Evolutionary conservation across 2,888 invertebrate genomes (phyloP).

Genomic region (Smittia aterrima): DNA sequence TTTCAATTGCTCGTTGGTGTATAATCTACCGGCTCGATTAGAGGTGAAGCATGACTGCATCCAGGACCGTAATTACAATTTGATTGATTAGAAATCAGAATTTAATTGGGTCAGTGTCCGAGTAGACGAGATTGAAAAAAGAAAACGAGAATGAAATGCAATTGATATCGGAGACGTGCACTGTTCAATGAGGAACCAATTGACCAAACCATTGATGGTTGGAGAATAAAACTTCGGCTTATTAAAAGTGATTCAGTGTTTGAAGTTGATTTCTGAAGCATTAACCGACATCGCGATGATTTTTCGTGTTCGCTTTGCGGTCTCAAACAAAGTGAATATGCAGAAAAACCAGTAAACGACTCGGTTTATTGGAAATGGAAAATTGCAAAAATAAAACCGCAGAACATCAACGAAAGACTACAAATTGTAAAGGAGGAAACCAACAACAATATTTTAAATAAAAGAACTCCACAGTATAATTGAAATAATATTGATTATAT

Average conservation of each 20-base stretch:
- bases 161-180: not conserved
- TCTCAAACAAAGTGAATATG: no score
- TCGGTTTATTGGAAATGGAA: no score
- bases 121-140: not conserved
- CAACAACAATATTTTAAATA: slow-evolving; percentile 14
- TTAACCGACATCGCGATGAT: no score
- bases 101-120: slow-evolving; percentile 37
- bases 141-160: not conserved
- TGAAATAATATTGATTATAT: slow-evolving; percentile 42
- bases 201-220: not conserved
- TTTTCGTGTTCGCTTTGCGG: no score
- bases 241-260: no score
- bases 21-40: not conserved
- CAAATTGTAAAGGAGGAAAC: not conserved
- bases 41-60: not conserved
- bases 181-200: not conserved
- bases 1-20: not conserved
- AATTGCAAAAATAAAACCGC: slow-evolving; percentile 20
- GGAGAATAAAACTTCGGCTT: no score
- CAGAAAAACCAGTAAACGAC: no score
- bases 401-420: not conserved
- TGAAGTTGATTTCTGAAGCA: no score
- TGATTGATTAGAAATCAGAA: slow-evolving; percentile 41
- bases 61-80: slow-evolving; percentile 15
- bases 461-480: slow-evolving; percentile 33